These are phyloP conservation scores for Ptyas mucosa DNA, from an alignment of 2,113 vertebrate genomes.

Conservation along the genomic window DNA sequence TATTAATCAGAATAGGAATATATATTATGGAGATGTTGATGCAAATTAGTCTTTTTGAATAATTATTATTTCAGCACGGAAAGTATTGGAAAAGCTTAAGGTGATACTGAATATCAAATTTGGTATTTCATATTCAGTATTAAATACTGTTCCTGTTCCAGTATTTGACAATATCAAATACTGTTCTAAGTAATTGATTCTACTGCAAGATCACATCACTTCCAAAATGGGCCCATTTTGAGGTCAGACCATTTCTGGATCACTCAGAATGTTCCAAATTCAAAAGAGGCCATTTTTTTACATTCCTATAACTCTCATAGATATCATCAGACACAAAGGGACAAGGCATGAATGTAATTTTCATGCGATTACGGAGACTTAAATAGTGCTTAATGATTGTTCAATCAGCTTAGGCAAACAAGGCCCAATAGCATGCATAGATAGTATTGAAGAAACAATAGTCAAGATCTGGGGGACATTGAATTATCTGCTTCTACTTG, in stretches of 20 bases:
- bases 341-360: neutral
- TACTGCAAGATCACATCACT: neutral
- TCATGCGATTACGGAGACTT: neutral
- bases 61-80: neutral
- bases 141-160: neutral
- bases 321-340: neutral
- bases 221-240: neutral
- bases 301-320: neutral
- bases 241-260: neutral
- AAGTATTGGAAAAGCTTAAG: neutral
- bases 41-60: neutral
- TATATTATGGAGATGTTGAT: neutral
- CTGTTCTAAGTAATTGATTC: neutral
- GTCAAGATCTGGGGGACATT: neutral
- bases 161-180: no score
- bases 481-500: neutral
- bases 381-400: neutral
- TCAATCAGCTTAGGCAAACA: neutral
- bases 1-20: neutral
- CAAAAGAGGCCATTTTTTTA: neutral
- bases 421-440: neutral
- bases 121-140: no score
- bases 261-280: neutral
- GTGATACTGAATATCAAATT: neutral
- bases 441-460: neutral